A percentile compares a stretch with the other conserved stretches of the same genome.
Evolutionary conservation across 2,888 invertebrate genomes (phyloP).

Genomic region (Drosophila gaucha): DNA sequence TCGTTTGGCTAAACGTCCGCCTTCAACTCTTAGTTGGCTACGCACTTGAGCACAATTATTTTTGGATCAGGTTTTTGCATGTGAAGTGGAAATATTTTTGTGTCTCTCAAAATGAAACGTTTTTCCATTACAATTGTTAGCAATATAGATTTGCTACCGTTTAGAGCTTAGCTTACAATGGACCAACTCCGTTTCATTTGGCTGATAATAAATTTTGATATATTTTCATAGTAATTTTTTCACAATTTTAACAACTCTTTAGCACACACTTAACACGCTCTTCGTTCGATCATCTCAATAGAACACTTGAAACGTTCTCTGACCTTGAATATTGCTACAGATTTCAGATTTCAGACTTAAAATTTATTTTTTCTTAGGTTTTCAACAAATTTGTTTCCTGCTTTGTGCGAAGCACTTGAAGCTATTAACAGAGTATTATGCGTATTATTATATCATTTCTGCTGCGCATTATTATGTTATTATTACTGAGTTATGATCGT

Average conservation of each 20-base stretch:
- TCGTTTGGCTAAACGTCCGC: conserved; percentile 46
- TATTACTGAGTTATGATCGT: not conserved
- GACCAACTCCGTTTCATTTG: not conserved
- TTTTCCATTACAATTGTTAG: conserved; percentile 30
- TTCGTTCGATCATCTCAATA: conserved; percentile 35
- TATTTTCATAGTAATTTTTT: conserved; percentile 5
- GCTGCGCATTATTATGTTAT: conserved; percentile 33
- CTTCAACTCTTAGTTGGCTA: conserved; percentile 47
- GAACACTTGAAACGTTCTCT: conserved; percentile 46
- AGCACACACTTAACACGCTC: conserved; percentile 42
- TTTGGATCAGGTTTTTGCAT: conserved; percentile 63
- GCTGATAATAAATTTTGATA: not conserved
- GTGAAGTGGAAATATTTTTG: conserved; percentile 43
- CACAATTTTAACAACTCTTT: conserved; percentile 13
- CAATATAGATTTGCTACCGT: conserved; percentile 39
- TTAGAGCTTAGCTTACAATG: conserved; percentile 6
- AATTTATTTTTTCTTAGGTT: not conserved
- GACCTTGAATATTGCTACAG: conserved; percentile 60
- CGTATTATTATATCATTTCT: conserved; percentile 22
- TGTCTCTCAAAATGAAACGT: conserved; percentile 16
- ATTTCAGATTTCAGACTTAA: conserved; percentile 9
- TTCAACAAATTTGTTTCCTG: conserved; percentile 58
- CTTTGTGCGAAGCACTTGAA: conserved; percentile 42
- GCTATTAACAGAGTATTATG: conserved; percentile 27
- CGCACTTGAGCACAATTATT: conserved; percentile 61